Evolutionary conservation across 2,888 invertebrate species (phyloP).

Genomic region (Macrosiphum euphorbiae): DNA sequence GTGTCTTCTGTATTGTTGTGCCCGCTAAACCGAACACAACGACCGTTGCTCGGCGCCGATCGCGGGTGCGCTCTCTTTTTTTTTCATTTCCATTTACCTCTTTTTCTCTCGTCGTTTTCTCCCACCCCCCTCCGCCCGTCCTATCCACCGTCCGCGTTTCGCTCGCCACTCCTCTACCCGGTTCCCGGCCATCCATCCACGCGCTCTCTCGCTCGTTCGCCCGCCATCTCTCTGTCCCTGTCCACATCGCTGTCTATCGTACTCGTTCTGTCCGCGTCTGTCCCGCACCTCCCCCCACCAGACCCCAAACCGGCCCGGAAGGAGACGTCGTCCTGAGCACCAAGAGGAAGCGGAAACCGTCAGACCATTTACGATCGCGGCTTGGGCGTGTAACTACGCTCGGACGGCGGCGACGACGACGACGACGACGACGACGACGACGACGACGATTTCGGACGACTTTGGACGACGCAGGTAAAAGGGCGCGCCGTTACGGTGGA

Average conservation of each 20-base stretch:
- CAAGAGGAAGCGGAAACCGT: neutral
- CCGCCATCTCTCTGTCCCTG: neutral
- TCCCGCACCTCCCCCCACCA: neutral
- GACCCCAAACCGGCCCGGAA: neutral
- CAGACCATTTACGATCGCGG: neutral
- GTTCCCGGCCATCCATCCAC: neutral
- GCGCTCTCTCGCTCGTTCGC: too few species aligned
- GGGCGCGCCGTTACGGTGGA: neutral
- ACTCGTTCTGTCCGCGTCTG: neutral
- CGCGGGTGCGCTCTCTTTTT: slow-evolving; percentile 60
- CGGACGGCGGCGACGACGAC: neutral
- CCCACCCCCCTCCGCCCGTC: neutral
- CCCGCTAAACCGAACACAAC: slow-evolving; percentile 61
- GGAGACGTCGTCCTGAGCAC: neutral
- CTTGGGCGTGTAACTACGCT: neutral
- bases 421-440: neutral
- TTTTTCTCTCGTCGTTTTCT: neutral
- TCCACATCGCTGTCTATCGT: neutral
- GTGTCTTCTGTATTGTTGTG: slow-evolving; percentile 63
- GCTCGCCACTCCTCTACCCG: neutral
- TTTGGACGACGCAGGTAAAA: slow-evolving; percentile 41
- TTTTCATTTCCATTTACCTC: slow-evolving; percentile 35
- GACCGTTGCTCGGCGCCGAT: slow-evolving; percentile 55
- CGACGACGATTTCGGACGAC: neutral
- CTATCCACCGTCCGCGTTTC: neutral